Evolutionary conservation across 1,140 invertebrate species (phyloP), one percentile per base, ranked within the genome.

Genomic region (Drosophila pachea): DNA sequence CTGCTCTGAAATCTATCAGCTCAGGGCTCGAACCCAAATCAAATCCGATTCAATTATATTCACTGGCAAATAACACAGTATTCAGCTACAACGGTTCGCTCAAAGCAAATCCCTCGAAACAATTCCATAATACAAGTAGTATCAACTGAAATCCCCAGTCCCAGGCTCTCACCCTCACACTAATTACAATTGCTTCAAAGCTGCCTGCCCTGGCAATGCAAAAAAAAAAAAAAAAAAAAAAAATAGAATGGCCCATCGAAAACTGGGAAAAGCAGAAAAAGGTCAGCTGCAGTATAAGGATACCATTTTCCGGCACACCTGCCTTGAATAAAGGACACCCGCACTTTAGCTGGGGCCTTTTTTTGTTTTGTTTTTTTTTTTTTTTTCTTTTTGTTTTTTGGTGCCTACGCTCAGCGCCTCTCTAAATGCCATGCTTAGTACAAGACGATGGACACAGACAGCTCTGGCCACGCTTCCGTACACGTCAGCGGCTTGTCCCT

Each of bases 231-330:
- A 43, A 38, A 31, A 36, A 16, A 50, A 55, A 54, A 56, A 52
- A 69, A 59, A 56, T 55, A 65, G 22, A 22, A 22, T 22, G 22
- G 22, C 3, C 22, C 1, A 3, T 22, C 22, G 22, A 3, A 40
- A 31, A 35, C 16, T 49, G 33, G 14, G 38, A 31, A 40, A 9
- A 40, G 11, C n/a, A n/a, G 32, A 40, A 49, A 71, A 68, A 59
- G 59, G 68, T 71, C 68, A 66, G 54, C 29, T 33, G 54, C 32
- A 50, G 36, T 45, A 40, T 45, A 56, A 63, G 60, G 56, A 62
- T 58, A 74, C 72, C 67, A 67, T 73, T 73, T 73, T 73, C 64
- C 69, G 65, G 65, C 68, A 73, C 59, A 73, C 65, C 65, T 73
- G 65, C 47, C 65, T 54, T 56, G 59, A 68, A 68, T 68, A 59